Percentiles rank a stretch among this genome's conserved stretches.
Conservation (phyloP, 1,140 invertebrate species). For the Leptonema lineaticorne region DNA sequence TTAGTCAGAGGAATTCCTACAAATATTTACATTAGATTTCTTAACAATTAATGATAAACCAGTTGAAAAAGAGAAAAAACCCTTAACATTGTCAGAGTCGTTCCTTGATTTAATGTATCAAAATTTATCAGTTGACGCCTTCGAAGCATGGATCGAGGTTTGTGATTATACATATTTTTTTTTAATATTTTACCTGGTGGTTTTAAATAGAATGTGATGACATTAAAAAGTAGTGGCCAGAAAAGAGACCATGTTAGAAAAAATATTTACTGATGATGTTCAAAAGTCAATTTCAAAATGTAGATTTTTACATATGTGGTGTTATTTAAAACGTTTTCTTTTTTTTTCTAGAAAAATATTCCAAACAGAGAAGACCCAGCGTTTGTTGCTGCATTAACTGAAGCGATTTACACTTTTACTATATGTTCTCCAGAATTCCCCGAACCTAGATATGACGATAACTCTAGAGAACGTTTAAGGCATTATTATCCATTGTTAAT, state of each 20-base stretch:
- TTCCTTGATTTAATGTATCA: constrained; percentile 5
- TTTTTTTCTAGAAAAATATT: constrained; percentile 61
- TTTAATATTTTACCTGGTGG: not conserved
- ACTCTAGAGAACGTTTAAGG: constrained; percentile 45
- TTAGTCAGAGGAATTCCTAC: constrained; percentile 9
- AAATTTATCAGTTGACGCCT: not conserved
- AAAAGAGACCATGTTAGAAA: constrained; percentile 10
- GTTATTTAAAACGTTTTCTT: not conserved
- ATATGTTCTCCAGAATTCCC: constrained; percentile 53
- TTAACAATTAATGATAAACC: not conserved
- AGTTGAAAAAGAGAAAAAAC: not conserved
- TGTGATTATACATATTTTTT: not conserved
- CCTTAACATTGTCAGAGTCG: not conserved
- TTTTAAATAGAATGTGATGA: constrained; percentile 19
- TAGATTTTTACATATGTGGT: not conserved
- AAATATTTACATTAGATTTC: not conserved
- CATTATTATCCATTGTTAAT: constrained; percentile 62
- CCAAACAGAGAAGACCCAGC: constrained; percentile 60
- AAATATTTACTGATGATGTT: constrained; percentile 12
- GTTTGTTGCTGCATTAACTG: constrained; percentile 73
- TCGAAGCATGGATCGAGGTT: constrained; percentile 3
- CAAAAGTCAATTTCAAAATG: not conserved
- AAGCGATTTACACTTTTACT: constrained; percentile 69
- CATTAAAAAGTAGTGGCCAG: constrained; percentile 27
- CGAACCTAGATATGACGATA: constrained; percentile 47